These are phyloP conservation scores for Cheilosia variabilis DNA, from an alignment of 2,888 invertebrate genomes.

Conservation along the genomic window DNA sequence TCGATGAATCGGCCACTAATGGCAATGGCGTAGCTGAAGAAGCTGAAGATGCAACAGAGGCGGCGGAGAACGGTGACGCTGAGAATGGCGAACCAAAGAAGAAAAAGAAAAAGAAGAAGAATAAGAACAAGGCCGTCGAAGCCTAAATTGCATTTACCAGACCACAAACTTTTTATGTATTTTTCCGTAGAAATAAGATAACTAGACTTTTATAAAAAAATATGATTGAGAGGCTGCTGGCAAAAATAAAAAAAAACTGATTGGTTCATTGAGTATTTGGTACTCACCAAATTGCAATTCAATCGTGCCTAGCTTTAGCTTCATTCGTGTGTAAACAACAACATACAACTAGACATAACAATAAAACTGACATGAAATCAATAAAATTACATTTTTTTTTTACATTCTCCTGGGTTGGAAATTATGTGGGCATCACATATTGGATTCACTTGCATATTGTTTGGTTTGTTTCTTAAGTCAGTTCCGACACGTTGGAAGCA, in stretches of 20 bases:
- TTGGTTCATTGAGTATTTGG: slow-evolving; percentile 31
- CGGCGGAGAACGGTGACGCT: slow-evolving; percentile 68
- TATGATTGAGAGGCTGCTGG: slow-evolving; percentile 2
- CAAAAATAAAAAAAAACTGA: neutral
- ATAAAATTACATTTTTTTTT: neutral
- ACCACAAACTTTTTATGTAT: slow-evolving; percentile 64
- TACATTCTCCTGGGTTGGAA: neutral
- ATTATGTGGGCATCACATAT: too few species aligned
- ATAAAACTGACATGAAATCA: slow-evolving; percentile 61
- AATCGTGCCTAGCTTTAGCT: slow-evolving; percentile 8
- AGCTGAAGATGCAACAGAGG: slow-evolving; percentile 60
- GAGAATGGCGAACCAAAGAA: slow-evolving; percentile 81
- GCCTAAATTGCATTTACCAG: slow-evolving; percentile 75
- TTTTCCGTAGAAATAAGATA: slow-evolving; percentile 58
- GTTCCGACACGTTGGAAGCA: too few species aligned
- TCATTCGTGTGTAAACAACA: slow-evolving; percentile 35
- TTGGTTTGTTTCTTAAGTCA: too few species aligned
- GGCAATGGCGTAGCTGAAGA: slow-evolving; percentile 72
- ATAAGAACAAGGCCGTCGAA: slow-evolving; percentile 80
- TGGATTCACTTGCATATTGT: too few species aligned
- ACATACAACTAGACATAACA: slow-evolving; percentile 22
- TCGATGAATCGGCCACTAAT: slow-evolving; percentile 79
- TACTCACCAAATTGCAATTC: slow-evolving; percentile 29
- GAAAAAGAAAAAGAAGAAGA: slow-evolving; percentile 84
- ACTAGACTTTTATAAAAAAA: slow-evolving; percentile 38